Base-by-base conservation (phyloP, 2,888 invertebrate species). In the Julus scanicus region DNA sequence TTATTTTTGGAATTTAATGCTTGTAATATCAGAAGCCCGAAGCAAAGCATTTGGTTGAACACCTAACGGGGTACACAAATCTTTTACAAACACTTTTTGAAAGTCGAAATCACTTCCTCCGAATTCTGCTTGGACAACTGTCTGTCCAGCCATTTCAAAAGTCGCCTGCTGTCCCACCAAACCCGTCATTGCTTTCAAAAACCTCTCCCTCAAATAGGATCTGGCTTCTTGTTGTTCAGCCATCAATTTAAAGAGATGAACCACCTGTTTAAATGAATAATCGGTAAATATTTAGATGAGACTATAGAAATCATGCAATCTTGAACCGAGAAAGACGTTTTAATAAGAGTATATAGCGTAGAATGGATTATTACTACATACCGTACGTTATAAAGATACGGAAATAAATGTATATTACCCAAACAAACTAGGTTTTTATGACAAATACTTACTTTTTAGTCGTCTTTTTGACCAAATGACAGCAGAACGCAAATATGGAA, bases 141-240 rank as follows among this genome's bases (percentile, higher is more conserved):
- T 92, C 89, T 92, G 92, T 90, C 93, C 93, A 88, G 92, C 90
- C 89, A 93, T 91, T 89, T 91, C 90, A 90, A 93, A 92, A 48
- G 91, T 90, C 44, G 92, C 91, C 40, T 91, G 90, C 89, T 92
- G 92, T 57, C 93, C 93, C 93, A 89, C 91, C 63, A 93, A 90
- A 63, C 92, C 92, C 63, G 92, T 92, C 86, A 93, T 90, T 15
- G 91, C 91, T 89, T 92, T 91, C 5, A 93, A 90, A 90, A 93
- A 93, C 89, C 92, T 91, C 91, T 93, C 92, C n/a, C 93, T 91
- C 57, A 93, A 89, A 90, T 92, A 92, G 85, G 92, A 91, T 86
- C 93, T 92, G 2, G 92, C 92, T 89, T 91, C 91, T 90, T 93
- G 93, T 88, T 86, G 86, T 5, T 86, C 53, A 39, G 29, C 29